A percentile compares a stretch with the other conserved stretches of the same genome.
phyloP scores from a whole-genome alignment of 2,113 vertebrate species.

The Ploceus nigricollis region DNA sequence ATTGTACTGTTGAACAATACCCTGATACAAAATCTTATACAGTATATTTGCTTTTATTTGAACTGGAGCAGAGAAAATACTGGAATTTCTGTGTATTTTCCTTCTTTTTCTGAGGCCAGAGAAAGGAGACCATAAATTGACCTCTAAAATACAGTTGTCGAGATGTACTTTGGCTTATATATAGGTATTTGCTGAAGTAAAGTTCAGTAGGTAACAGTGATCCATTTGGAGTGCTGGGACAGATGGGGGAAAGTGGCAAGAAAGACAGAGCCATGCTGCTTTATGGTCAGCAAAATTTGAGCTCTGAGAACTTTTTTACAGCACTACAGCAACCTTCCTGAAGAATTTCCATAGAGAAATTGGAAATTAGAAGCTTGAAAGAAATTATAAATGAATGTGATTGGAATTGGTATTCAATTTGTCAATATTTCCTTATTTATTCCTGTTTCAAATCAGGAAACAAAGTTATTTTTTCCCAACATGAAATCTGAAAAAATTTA shows the following conservation, averaged over 20 bases:
- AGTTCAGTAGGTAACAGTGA: not conserved
- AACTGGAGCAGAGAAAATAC: not conserved
- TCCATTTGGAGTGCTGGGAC: not conserved
- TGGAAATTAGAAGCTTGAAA: not conserved
- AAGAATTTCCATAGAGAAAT: not conserved
- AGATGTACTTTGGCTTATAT: not conserved
- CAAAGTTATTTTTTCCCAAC: not conserved
- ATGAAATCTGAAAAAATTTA: not conserved
- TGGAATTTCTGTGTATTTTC: not conserved
- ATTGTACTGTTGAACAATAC: not conserved
- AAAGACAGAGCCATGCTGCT: not conserved
- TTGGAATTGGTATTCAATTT: not conserved
- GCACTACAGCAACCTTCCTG: not conserved
- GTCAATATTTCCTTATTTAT: not conserved
- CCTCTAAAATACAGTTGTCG: not conserved
- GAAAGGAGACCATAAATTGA: too few relatives aligned
- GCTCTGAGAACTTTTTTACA: not conserved
- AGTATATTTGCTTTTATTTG: not conserved
- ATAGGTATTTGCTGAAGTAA: not conserved
- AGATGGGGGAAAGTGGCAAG: rapidly evolving
- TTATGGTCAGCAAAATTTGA: not conserved
- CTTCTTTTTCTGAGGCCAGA: not conserved
- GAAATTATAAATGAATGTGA: not conserved
- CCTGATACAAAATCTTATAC: not conserved
- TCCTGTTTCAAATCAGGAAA: not conserved